phyloP scores from a whole-genome alignment of 2,113 vertebrate genomes.

The Ceyx margarethae region DNA sequence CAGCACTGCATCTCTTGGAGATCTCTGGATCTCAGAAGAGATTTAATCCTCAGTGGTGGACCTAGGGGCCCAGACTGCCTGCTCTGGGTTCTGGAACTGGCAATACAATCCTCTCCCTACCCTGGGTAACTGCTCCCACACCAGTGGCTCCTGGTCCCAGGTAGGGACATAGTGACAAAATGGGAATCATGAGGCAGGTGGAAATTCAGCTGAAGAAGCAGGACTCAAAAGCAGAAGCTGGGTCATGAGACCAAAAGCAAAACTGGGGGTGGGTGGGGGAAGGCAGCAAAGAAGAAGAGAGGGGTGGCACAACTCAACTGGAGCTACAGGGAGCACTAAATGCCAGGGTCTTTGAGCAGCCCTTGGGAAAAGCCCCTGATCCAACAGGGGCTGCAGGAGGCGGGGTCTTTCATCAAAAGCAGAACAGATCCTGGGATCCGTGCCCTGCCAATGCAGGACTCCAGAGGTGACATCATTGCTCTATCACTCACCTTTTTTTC shows the following conservation, averaged over 20 bases:
- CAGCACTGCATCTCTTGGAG: background rate
- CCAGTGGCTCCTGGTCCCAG: background rate
- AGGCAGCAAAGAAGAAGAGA: background rate
- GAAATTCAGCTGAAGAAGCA: background rate
- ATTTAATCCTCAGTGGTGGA: background rate
- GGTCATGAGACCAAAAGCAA: conserved; percentile 52
- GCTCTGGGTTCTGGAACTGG: background rate
- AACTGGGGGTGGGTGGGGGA: background rate
- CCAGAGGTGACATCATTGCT: background rate
- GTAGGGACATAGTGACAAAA: background rate
- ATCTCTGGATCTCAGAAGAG: background rate
- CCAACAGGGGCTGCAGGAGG: background rate
- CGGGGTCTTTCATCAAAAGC: background rate
- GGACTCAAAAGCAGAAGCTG: conserved; percentile 39
- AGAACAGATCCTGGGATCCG: background rate
- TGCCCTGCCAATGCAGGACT: background rate
- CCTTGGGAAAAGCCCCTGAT: background rate
- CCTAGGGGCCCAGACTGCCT: background rate
- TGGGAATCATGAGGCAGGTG: background rate
- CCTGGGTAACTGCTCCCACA: background rate
- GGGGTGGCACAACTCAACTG: background rate
- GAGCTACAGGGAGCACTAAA: background rate
- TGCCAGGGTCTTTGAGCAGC: background rate
- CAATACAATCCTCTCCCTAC: background rate
- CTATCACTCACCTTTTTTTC: background rate